Conservation (phyloP, 2,888 invertebrate species). For the Hecatera dysodea region DNA sequence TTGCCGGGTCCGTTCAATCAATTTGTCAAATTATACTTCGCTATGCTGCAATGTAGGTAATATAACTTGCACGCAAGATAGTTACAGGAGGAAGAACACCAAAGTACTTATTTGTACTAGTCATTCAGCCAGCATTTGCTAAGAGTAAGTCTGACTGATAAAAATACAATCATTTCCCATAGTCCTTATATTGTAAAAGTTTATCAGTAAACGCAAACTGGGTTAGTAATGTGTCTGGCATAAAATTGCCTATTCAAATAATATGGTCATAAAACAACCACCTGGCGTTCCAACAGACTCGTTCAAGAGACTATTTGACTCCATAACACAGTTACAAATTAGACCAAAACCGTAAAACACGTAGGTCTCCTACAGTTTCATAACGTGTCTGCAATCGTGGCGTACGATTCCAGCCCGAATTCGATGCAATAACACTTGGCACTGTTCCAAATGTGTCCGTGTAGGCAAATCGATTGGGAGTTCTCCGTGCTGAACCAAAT, state of each 20-base stretch:
- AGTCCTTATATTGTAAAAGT: no score
- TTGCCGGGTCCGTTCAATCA: no score
- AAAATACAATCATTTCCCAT: no score
- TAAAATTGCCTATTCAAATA: background rate
- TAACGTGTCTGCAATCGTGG: constrained; percentile 72
- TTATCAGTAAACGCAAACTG: background rate
- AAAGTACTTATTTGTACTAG: no score
- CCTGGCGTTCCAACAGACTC: background rate
- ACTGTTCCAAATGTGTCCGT: constrained; percentile 82
- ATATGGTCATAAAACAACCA: background rate
- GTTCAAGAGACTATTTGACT: constrained; percentile 23
- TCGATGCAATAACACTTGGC: constrained; percentile 87
- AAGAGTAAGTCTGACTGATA: no score
- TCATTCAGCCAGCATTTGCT: no score
- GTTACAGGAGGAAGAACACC: no score
- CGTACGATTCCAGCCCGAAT: constrained; percentile 68
- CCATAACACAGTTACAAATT: constrained; percentile 52
- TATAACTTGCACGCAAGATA: no score
- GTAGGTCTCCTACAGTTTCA: constrained; percentile 63
- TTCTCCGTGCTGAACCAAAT: constrained; percentile 64
- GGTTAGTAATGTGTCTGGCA: background rate
- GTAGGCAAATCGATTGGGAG: constrained; percentile 84
- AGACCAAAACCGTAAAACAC: constrained; percentile 48
- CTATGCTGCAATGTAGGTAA: no score
- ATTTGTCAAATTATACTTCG: no score